Conservation (phyloP, 2,797 vertebrate genomes). For the Sitta carolinensis region DNA sequence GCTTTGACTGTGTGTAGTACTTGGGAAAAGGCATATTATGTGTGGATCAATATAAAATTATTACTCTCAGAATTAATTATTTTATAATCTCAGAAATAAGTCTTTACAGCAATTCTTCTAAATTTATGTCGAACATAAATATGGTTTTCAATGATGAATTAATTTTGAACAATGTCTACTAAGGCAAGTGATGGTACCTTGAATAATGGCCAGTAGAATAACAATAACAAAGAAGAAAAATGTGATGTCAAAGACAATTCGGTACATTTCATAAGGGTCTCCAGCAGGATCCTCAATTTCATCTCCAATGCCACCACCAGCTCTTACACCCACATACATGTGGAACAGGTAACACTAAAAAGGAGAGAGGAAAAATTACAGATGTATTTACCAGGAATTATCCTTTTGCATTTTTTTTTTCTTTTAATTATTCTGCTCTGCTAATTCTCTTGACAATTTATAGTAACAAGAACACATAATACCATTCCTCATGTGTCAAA, state of each 20-base stretch:
- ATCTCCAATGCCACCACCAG: slow-evolving; percentile 97
- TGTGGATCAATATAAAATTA: not conserved
- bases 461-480: not conserved
- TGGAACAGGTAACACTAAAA: slow-evolving; percentile 96
- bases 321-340: slow-evolving; percentile 98
- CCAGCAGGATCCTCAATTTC: slow-evolving; percentile 98
- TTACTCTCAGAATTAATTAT: not conserved
- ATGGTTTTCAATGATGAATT: not conserved
- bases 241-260: slow-evolving; percentile 98
- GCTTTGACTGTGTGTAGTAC: not conserved
- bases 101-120: not conserved
- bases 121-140: not conserved
- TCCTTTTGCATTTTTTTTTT: not conserved
- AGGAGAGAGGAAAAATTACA: not conserved
- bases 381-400: not conserved
- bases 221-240: slow-evolving; percentile 99
- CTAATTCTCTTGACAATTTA: not conserved
- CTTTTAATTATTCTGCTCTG: not conserved
- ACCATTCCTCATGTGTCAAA: not conserved
- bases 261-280: slow-evolving; percentile 96
- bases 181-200: slow-evolving; percentile 78
- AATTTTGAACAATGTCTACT: not conserved
- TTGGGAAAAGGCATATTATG: not conserved
- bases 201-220: slow-evolving; percentile 97
- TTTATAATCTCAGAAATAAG: not conserved